Base-by-base conservation (phyloP, 2,113 vertebrate genomes). In the Pyrgilauda ruficollis region DNA sequence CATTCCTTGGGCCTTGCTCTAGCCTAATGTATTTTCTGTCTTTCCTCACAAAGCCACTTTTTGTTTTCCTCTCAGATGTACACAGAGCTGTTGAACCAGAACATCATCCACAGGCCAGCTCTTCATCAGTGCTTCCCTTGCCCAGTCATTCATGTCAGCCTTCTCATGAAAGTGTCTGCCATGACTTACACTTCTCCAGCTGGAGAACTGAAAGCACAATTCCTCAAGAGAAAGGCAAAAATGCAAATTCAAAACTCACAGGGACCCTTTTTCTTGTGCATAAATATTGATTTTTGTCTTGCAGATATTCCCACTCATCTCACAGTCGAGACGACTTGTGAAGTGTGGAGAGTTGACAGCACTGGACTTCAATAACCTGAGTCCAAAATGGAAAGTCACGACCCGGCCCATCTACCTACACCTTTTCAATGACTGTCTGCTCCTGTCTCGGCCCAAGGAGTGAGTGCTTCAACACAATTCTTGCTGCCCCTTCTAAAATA, bases 251-350 rank as follows among this genome's bases (percentile, higher is more conserved):
- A 5, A 13, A 43, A 24, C 12, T 31, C 31, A 35, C 4, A 37
- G 43, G 70, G 64, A 7, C 9, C 1, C 2, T 0, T 49, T 89
- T 77, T 31, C n/a, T 41, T 63, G 19, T 33, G 44, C 1, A 7
- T 68, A 72, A 75, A 33, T 31, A 15, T 33, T 91, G 49, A 19
- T 49, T 66, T 61, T 58, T 50, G 5, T 53, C 73, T 86, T 74
- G 5, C 80, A 99, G 99, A 99, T 99, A 84, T 98, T 99, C 77
- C 99, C 99, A 17, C 98, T 99, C 81, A 98, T 99, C 91, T 99
- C 99, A 37, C 99, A 99, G 97, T 99, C 99, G 1, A 99, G 99
- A 68, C 96, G 99, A 94, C 97, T 99, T 94, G 98, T 99, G 68
- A 98, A 99, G 56, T 98, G 99, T 66, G 99, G 99, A 9, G 97